Conservation (phyloP, 2,888 invertebrate genomes). For the Apoda limacodes region DNA sequence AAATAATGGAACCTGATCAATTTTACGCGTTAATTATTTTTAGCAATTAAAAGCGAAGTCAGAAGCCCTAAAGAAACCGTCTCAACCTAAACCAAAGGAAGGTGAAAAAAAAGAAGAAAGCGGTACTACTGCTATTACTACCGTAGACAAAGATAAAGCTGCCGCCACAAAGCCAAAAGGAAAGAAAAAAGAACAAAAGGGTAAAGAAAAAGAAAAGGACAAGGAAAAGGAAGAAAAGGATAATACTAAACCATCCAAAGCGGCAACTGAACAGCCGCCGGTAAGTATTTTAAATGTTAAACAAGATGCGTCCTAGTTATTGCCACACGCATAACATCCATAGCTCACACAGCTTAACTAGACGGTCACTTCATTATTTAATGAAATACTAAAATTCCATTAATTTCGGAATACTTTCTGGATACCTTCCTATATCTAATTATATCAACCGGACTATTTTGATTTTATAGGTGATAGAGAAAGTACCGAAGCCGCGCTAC, state of each 20-base stretch:
- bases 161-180: constrained; percentile 32
- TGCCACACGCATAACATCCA: too few species aligned
- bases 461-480: constrained; percentile 31
- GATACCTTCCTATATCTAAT: too few species aligned
- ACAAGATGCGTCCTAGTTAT: too few species aligned
- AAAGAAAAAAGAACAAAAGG: constrained; percentile 20
- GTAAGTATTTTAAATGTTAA: constrained; percentile 24
- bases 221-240: constrained; percentile 31
- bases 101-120: constrained; percentile 41
- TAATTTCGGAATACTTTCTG: too few species aligned
- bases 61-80: constrained; percentile 67
- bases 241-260: constrained; percentile 28
- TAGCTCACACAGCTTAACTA: too few species aligned
- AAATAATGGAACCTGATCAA: too few species aligned
- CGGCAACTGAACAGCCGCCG: constrained; percentile 26
- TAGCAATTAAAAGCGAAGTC: constrained; percentile 68
- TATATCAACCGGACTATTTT: too few species aligned
- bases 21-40: too few species aligned
- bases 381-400: too few species aligned
- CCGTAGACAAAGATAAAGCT: constrained; percentile 24
- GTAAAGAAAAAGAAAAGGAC: constrained; percentile 29
- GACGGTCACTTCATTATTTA: too few species aligned
- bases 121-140: constrained; percentile 20
- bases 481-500: constrained; percentile 37
- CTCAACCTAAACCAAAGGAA: constrained; percentile 45